A percentile compares a stretch with the other conserved stretches of the same genome.
These are phyloP conservation scores for Phoenoteleia sp. DNA, from an alignment of 2,888 invertebrate species.

Conservation along the genomic window DNA sequence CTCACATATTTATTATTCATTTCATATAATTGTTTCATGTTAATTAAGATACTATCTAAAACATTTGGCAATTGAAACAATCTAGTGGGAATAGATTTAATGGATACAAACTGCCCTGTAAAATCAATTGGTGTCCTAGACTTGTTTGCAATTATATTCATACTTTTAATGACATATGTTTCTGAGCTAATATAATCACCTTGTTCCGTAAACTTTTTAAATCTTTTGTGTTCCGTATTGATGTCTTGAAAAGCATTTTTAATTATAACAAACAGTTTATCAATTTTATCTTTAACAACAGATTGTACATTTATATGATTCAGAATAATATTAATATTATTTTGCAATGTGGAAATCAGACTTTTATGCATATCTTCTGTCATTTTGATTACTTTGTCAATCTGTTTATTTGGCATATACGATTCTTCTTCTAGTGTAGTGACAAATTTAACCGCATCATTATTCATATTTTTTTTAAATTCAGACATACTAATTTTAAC, in stretches of 20 bases:
- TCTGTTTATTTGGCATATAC: not conserved
- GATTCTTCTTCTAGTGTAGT: not conserved
- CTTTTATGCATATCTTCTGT: not conserved
- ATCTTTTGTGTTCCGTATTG: constrained; percentile 26
- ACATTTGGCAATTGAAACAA: constrained; percentile 42
- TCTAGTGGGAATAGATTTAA: constrained; percentile 23
- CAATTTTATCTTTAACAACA: constrained; percentile 4
- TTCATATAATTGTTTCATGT: constrained; percentile 36
- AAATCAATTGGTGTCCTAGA: not conserved
- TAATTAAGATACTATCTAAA: constrained; percentile 21
- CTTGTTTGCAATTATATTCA: too few species aligned
- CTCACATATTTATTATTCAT: constrained; percentile 37
- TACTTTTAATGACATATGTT: constrained; percentile 24
- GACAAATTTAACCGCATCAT: constrained; percentile 10
- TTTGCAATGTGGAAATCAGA: constrained; percentile 28
- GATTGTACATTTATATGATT: not conserved
- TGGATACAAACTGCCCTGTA: constrained; percentile 45
- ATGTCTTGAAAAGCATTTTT: constrained; percentile 10
- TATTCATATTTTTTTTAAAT: not conserved
- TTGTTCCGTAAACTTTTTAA: not conserved
- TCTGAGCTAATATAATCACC: constrained; percentile 18
- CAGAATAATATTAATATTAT: constrained; percentile 3
- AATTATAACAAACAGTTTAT: not conserved
- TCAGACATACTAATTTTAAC: too few species aligned
- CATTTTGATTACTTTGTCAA: not conserved